Base-by-base conservation (phyloP, 2,797 vertebrate species). In the Malacoctenus gilli region DNA sequence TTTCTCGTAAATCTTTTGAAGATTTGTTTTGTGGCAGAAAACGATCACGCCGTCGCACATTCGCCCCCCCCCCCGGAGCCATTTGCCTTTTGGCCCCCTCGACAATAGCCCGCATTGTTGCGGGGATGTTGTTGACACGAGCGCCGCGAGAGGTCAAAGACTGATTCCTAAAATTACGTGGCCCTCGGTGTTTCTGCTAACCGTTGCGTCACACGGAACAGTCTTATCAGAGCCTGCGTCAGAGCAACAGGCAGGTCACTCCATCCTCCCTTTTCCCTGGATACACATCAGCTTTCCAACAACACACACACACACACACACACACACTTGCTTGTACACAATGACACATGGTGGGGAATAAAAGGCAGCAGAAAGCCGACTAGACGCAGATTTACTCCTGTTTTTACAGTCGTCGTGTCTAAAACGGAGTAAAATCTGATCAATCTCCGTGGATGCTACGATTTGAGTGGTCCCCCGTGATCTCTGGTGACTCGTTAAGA, bases 131-230 rank as follows among this genome's bases (percentile, higher is more conserved):
- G 73, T 80, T 80, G 75, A 86, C 83, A 71, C 59, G 63, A 80
- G 67, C 67, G 61, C 59, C 53, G 75, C 38, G 55, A 63, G 80
- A 87, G 85, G 86, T 89, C 85, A 85, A 68, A 82, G 75, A 75
- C 73, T 63, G 68, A 55, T 62, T 87, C 85, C 86, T 89, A 87
- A 89, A 90, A 89, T 86, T 89, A 89, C 72, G 58, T 57, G 15
- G 74, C 78, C 78, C 42, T 68, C 41, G 52, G 69, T 56, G 65
- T 77, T 84, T 79, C 82, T 79, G 72, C 68, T 72, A 71, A 86
- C 64, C 23, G 69, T 82, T 88, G 77, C 82, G 65, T 87, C 86
- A 89, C 25, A 80, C 57, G 72, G 75, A 77, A 63, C 59, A 43
- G 77, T 72, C 86, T 85, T 88, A 89, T 89, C 87, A 75, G 68